Evolutionary conservation across 2,888 invertebrate species (phyloP), one percentile per base, ranked within the genome.

Genomic region (Elysia crispata): DNA sequence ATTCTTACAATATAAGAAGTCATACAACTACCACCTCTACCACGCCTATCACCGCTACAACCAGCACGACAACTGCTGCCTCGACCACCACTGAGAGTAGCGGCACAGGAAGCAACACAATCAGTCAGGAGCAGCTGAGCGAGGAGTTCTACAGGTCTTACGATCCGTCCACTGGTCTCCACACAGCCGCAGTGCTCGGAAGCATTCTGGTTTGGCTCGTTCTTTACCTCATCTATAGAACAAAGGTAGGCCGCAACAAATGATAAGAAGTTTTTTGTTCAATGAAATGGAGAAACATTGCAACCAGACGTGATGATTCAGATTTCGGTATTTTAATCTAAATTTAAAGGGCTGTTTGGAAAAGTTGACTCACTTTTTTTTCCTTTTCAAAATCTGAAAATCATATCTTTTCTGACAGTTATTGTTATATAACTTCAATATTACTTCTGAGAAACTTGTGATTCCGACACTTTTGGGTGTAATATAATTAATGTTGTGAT

Each of bases 141-240:
- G 77, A 81, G 74, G 62, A 76, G 49, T 87, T 88, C 77, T 88
- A 87, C 82, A 77, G 77, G 30, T 84, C 86, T 0, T 88, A 88
- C 79, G 83, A 87, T 69, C 88, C 88, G 5, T 81, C 85, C 77
- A 84, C 86, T 70, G 88, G 88, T 1, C 81, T 88, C n/a, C 86
- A 87, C 77, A 88, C 86, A 3, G 88, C 87, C 11, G 81, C 86
- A 15, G 85, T 87, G 30, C 82, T 88, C 0, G 88, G 88, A 6
- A 87, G 87, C 30, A 86, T 87, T 75, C 82, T 88, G 41, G 82
- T 85, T 6, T 77, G 86, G 66, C 82, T 88, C 5, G 86, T 88
- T 1, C 62, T 88, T 11, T 88, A 87, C 80, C 84, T 88, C 20
- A 81, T 86, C 69, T 86, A 85, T 79, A 83, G 83, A 73, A 87